Evolutionary conservation across 2,888 invertebrate species (phyloP).

Genomic region (Drosophila diplacantha): DNA sequence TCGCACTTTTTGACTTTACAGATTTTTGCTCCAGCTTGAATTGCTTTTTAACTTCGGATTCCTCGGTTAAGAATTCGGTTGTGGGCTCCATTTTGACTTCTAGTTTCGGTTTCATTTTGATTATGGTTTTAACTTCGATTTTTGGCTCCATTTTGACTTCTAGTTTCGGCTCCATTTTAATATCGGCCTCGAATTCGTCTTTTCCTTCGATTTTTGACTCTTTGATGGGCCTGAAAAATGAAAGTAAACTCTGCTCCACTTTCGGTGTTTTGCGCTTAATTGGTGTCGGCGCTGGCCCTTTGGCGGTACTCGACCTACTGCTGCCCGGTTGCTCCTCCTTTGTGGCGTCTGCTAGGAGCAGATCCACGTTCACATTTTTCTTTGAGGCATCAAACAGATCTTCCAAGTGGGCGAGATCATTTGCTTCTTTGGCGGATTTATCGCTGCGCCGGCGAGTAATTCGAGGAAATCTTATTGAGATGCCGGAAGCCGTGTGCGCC

Average conservation of each 20-base stretch:
- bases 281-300: constrained; percentile 11
- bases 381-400: constrained; percentile 84
- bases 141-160: neutral
- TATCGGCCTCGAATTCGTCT: neutral
- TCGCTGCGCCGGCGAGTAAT: constrained; percentile 90
- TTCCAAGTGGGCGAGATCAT: constrained; percentile 86
- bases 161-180: constrained; percentile 12
- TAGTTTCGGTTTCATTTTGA: neutral
- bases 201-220: neutral
- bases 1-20: neutral
- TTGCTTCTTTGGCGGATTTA: constrained; percentile 91
- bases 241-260: neutral
- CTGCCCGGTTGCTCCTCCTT: constrained; percentile 5
- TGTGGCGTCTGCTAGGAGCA: constrained; percentile 66
- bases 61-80: constrained; percentile 8
- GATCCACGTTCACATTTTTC: constrained; percentile 75
- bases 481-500: constrained; percentile 94
- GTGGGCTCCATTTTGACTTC: constrained; percentile 4
- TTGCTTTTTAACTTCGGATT: constrained; percentile 10
- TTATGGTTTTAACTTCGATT: neutral
- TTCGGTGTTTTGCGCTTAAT: constrained; percentile 45
- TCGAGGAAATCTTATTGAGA: constrained; percentile 95
- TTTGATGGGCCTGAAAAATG: constrained; percentile 44
- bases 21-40: constrained; percentile 7
- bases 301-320: constrained; percentile 34